Evolutionary conservation across 1,140 invertebrate genomes (phyloP).

Genomic region (Agraylea sexmaculata): DNA sequence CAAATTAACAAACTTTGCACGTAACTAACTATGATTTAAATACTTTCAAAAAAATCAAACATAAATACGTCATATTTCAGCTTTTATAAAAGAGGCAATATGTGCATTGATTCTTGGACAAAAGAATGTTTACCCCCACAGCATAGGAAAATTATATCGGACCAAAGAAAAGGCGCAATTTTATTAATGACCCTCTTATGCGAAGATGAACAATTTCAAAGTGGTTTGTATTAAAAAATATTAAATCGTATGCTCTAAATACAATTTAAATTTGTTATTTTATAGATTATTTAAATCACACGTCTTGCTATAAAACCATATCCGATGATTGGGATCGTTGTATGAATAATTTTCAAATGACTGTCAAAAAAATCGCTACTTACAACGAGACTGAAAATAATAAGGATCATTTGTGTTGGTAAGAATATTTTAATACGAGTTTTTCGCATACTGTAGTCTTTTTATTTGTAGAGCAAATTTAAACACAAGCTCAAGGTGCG

Average conservation of each 20-base stretch:
- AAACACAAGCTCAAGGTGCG: no score
- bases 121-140: conserved; percentile 8
- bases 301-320: conserved; percentile 8
- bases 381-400: background rate
- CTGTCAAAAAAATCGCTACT: background rate
- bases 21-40: conserved; percentile 3
- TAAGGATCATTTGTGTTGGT: conserved; percentile 11
- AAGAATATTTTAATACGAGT: no score
- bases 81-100: conserved; percentile 9
- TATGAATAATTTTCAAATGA: conserved; percentile 1
- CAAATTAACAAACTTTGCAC: conserved; percentile 8
- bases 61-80: conserved; percentile 1
- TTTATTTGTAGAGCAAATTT: no score
- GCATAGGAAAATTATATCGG: background rate
- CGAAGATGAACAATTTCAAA: conserved; percentile 12
- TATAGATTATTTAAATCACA: conserved; percentile 11
- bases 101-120: conserved; percentile 14
- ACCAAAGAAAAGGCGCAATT: conserved; percentile 11
- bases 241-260: background rate
- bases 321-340: conserved; percentile 12
- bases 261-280: background rate
- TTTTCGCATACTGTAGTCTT: no score
- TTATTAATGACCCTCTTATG: conserved; percentile 13
- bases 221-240: background rate
- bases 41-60: conserved; percentile 1